Conservation (phyloP, 1,140 invertebrate species). For the Elysia chlorotica region DNA sequence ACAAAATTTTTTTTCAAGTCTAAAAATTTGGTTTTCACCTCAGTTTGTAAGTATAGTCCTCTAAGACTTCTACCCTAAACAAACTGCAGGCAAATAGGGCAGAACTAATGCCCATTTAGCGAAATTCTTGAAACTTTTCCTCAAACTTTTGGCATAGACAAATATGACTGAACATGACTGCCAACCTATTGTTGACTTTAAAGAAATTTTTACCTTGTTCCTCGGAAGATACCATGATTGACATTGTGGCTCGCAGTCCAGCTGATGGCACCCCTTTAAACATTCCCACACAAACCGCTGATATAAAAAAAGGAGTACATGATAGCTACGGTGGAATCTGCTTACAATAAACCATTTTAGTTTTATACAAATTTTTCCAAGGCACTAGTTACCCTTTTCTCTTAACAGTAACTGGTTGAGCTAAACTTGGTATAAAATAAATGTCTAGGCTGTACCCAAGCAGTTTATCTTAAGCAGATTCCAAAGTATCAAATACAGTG, state of each 20-base stretch:
- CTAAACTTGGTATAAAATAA: background rate
- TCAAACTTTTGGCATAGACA: background rate
- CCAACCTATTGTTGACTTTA: background rate
- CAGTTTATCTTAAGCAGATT: background rate
- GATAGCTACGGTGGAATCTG: background rate
- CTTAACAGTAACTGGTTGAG: background rate
- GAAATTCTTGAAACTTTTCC: background rate
- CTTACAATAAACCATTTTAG: too few species aligned
- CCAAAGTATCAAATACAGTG: too few species aligned
- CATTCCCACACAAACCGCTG: constrained; percentile 58
- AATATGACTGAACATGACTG: background rate
- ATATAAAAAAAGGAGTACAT: background rate
- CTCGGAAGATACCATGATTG: constrained; percentile 59
- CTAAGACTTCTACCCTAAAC: background rate
- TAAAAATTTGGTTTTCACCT: too few species aligned
- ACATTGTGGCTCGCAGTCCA: constrained; percentile 60
- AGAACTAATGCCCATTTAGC: background rate
- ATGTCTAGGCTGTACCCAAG: background rate
- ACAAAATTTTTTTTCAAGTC: too few species aligned
- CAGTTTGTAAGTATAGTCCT: background rate
- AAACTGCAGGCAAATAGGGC: background rate
- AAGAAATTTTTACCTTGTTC: constrained; percentile 62
- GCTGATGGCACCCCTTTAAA: constrained; percentile 63
- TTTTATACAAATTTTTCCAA: background rate
- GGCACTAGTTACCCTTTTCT: background rate